A percentile compares a stretch with the other conserved stretches of the same genome.
phyloP scores from a whole-genome alignment of 2,113 vertebrate genomes.

The Telmatochromis sp. region DNA sequence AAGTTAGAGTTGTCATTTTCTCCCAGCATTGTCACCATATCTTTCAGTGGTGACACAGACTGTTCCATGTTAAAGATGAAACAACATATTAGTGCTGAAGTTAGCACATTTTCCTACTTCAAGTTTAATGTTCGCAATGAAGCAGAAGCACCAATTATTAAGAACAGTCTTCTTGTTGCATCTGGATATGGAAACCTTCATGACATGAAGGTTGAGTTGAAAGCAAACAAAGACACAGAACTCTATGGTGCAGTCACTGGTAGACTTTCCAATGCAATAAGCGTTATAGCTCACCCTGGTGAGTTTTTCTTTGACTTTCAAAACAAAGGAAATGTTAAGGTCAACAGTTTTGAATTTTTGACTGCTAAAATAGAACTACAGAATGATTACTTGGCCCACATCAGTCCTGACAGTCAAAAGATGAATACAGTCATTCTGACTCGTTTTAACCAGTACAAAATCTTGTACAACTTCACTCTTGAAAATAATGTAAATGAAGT shows the following conservation, averaged over 20 bases:
- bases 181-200: slow-evolving; percentile 66
- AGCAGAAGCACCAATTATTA: slow-evolving; percentile 70
- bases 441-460: slow-evolving; percentile 83
- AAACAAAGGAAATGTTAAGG: slow-evolving; percentile 80
- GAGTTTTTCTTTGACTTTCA: slow-evolving; percentile 71
- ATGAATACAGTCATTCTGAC: slow-evolving; percentile 71
- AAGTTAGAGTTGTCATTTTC: slow-evolving; percentile 62
- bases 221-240: slow-evolving; percentile 74
- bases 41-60: slow-evolving; percentile 63
- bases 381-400: slow-evolving; percentile 77
- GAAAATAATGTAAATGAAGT: slow-evolving; percentile 73
- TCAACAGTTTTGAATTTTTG: slow-evolving; percentile 70
- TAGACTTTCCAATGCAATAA: slow-evolving; percentile 74
- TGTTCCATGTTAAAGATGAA: slow-evolving; percentile 62
- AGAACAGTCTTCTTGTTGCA: slow-evolving; percentile 69
- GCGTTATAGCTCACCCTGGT: slow-evolving; percentile 59
- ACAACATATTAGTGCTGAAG: slow-evolving; percentile 73
- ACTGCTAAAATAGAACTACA: slow-evolving; percentile 82
- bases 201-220: slow-evolving; percentile 73
- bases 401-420: slow-evolving; percentile 74
- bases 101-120: slow-evolving; percentile 53
- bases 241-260: slow-evolving; percentile 73
- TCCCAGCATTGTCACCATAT: slow-evolving; percentile 60
- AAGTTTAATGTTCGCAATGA: slow-evolving; percentile 73
- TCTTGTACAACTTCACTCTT: slow-evolving; percentile 76